Evolutionary conservation across 2,797 vertebrate genomes (phyloP).

Genomic region (Danio kyathit): DNA sequence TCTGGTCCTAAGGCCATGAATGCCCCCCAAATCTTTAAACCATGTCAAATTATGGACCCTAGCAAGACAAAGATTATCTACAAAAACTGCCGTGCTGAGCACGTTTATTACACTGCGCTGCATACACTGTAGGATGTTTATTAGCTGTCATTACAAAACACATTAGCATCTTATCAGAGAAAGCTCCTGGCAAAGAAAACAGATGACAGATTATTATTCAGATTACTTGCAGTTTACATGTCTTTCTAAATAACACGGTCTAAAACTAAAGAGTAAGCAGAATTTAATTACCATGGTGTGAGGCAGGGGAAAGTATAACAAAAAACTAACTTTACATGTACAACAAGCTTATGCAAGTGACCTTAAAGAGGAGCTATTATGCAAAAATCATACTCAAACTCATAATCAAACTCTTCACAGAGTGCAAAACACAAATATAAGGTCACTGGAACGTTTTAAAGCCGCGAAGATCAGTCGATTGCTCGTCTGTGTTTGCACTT

Average conservation of each 20-base stretch:
- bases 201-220: not conserved
- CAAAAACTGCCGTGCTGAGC: not conserved
- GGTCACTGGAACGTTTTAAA: no score
- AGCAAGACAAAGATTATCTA: slow-evolving; percentile 13
- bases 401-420: no score
- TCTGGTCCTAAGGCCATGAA: not conserved
- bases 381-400: no score
- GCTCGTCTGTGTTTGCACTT: no score
- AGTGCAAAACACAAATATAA: no score
- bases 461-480: no score
- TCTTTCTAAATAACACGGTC: not conserved
- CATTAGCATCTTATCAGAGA: not conserved
- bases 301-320: no score
- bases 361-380: no score
- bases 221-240: not conserved
- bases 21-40: not conserved
- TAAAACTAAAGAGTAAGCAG: not conserved
- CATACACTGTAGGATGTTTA: not conserved
- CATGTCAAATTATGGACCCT: not conserved
- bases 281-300: no score
- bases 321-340: no score
- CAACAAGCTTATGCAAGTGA: no score
- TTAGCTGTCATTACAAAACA: not conserved
- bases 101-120: no score
- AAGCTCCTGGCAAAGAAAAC: not conserved